Evolutionary conservation across 2,888 invertebrate species (phyloP).

Genomic region (Hypomecis atomaria): DNA sequence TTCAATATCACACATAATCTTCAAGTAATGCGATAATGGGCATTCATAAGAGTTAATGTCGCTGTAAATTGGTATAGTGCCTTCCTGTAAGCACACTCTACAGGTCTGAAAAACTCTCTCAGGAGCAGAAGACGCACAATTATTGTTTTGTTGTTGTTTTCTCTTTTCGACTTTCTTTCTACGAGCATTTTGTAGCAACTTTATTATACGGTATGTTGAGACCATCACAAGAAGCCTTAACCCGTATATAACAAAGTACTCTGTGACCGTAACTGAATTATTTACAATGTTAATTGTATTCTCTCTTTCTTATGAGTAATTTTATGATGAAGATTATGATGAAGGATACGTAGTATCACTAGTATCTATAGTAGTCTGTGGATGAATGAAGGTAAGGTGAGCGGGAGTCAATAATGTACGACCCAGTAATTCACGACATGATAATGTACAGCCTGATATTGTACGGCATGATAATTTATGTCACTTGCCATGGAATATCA

Average conservation of each 20-base stretch:
- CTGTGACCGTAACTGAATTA: background rate
- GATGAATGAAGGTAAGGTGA: no score
- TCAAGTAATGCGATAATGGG: slow-evolving; percentile 1
- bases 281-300: background rate
- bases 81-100: slow-evolving; percentile 4
- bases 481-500: no score
- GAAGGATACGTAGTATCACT: no score
- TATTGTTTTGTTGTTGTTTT: background rate
- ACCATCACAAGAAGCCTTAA: background rate
- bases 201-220: background rate
- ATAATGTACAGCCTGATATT: no score
- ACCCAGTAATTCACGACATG: no score
- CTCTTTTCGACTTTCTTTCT: background rate
- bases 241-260: background rate
- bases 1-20: slow-evolving; percentile 1
- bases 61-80: background rate
- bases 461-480: no score
- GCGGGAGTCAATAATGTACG: no score
- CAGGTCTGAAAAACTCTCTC: background rate
- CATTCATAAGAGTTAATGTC: background rate
- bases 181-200: background rate
- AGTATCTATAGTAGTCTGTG: no score
- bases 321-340: no score
- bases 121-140: no score
- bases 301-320: slow-evolving; percentile 1